Evolutionary conservation across 2,888 invertebrate species (phyloP).

Genomic region (Ectemnius continuus): DNA sequence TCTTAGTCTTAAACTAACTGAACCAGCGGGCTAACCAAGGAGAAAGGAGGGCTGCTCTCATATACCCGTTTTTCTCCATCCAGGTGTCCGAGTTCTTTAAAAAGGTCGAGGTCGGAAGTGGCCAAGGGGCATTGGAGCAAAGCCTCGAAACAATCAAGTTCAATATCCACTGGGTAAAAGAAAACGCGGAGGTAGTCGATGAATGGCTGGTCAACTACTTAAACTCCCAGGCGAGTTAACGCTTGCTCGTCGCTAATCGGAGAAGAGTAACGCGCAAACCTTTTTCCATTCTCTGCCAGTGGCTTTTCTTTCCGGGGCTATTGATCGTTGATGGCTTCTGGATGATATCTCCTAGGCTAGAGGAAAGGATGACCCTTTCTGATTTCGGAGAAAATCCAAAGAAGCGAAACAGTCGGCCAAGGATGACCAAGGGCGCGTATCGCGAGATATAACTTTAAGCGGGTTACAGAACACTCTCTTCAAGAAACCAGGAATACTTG

Average conservation of each 20-base stretch:
- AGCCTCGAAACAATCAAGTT: conserved; percentile 89
- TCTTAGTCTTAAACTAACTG: no score
- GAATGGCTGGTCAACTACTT: conserved; percentile 79
- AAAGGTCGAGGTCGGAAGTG: conserved; percentile 80
- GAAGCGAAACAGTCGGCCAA: no score
- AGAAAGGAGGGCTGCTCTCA: not conserved
- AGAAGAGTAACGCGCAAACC: conserved; percentile 39
- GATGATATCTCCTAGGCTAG: conserved; percentile 7
- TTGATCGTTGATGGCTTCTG: conserved; percentile 18
- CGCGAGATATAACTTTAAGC: no score
- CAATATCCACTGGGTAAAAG: conserved; percentile 89
- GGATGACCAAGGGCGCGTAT: no score
- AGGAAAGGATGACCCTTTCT: conserved; percentile 28
- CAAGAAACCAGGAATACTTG: not conserved
- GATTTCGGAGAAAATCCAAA: conserved; percentile 23
- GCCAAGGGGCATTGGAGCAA: conserved; percentile 83
- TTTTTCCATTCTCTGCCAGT: conserved; percentile 32
- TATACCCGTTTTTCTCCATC: not conserved
- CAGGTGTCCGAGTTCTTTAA: conserved; percentile 83
- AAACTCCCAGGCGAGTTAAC: conserved; percentile 59
- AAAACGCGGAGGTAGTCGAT: conserved; percentile 80
- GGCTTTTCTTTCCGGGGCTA: conserved; percentile 41
- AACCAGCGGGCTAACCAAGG: no score
- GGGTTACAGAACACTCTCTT: no score
- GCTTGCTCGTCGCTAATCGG: conserved; percentile 41